Evolutionary conservation across 1,140 invertebrate species (phyloP).

Genomic region (Euborellia annulipes): DNA sequence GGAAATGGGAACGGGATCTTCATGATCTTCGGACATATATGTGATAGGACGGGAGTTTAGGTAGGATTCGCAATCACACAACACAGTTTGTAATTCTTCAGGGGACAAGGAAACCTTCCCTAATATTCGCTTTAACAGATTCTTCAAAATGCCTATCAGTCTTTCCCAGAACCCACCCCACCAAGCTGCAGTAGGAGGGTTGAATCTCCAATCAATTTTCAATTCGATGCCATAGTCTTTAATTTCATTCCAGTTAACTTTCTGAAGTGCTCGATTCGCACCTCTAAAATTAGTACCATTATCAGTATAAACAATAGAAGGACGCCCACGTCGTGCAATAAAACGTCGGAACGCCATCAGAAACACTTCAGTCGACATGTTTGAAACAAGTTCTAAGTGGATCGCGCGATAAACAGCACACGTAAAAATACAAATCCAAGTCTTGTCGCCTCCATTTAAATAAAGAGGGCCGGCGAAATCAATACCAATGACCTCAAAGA

Average conservation of each 20-base stretch:
- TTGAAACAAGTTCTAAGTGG: conserved; percentile 25
- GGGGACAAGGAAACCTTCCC: conserved; percentile 16
- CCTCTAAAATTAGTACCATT: conserved; percentile 26
- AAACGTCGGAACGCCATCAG: conserved; percentile 24
- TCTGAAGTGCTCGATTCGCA: conserved; percentile 10
- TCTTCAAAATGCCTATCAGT: conserved; percentile 24
- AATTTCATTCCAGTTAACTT: conserved; percentile 11
- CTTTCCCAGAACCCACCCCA: conserved; percentile 28
- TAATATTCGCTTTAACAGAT: conserved; percentile 17
- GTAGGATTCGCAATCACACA: conserved; percentile 20
- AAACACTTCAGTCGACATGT: conserved; percentile 23
- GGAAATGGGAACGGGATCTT: conserved; percentile 9
- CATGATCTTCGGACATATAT: conserved; percentile 18
- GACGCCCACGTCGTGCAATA: conserved; percentile 22
- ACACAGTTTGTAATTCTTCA: conserved; percentile 21
- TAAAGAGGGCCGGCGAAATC: conserved; percentile 22
- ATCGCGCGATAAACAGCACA: conserved; percentile 25
- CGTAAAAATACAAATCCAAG: conserved; percentile 25
- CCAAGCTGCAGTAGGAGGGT: conserved; percentile 24
- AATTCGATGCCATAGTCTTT: too few relatives aligned
- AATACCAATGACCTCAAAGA: conserved; percentile 21
- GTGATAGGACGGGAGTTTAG: conserved; percentile 24
- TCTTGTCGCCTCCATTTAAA: conserved; percentile 17
- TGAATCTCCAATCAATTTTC: conserved; percentile 24
- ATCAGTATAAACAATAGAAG: conserved; percentile 21